Evolutionary conservation across 2,888 invertebrate genomes (phyloP), one percentile per base, ranked within the genome.

Genomic region (Drosophila melanosoma): DNA sequence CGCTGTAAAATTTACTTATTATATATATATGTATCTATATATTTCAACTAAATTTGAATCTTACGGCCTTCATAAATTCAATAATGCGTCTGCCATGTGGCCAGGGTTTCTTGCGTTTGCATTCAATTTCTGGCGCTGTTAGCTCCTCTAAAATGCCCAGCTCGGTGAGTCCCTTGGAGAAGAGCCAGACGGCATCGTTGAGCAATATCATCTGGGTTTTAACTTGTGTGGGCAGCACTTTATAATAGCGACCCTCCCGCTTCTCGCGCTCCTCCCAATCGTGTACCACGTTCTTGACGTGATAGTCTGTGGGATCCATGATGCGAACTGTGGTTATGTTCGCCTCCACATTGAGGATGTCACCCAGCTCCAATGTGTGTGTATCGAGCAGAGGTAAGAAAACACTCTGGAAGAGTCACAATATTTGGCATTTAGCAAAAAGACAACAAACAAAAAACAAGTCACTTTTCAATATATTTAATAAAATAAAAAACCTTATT

Each of bases 121-220:
- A 94, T 58, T 92, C 92, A 5, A 93, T 59, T 57, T 91, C 80
- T 0, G 91, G 91, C 0, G 83, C 76, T 15, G 77, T 74, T 0
- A 93, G 78, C 40, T 93, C 91, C 3, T 93, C 91, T 0, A 81
- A 74, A 54, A 92, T 92, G 57, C 93, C 94, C 29, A 93, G 79
- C 29, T 92, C 91, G 1, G 87, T 88, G 23, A 93, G 82, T 1
- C 95, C 95, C 76, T 94, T 94, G 11, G 95, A 95, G 89, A 96
- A 96, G 71, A 96, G 92, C 83, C 94, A 94, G 3, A 96, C 94
- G 0, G 96, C 96, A 91, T 96, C 96, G 87, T 96, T 95, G 66
- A 96, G 94, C 35, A 96, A 91, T 5, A 96, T 95, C 76, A 96
- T 95, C 82, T 95, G 95, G 0, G 95, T 95, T 95, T 91, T 91